Conservation (phyloP, 2,113 vertebrate genomes). For the Fukomys damarensis region DNA sequence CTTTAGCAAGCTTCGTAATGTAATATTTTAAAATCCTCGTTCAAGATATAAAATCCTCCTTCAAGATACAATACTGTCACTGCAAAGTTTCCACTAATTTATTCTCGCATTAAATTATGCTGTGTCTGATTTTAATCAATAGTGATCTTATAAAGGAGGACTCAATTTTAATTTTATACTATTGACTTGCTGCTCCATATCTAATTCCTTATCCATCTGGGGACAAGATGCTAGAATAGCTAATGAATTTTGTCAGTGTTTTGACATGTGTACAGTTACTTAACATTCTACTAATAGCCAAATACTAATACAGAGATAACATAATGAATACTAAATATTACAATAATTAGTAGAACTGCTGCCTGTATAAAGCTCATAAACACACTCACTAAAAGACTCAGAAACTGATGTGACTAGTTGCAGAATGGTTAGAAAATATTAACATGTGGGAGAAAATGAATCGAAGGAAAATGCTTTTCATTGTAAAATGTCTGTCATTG, state of each 20-base stretch:
- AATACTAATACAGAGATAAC: not conserved
- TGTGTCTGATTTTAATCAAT: not conserved
- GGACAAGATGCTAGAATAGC: not conserved
- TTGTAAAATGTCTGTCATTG: not conserved
- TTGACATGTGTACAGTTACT: not conserved
- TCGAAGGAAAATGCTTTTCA: not conserved
- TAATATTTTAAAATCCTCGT: not conserved
- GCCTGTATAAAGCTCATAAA: constrained; percentile 34
- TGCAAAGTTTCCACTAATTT: not conserved
- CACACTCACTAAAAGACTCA: not conserved
- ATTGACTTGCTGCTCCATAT: not conserved
- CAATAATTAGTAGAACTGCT: not conserved
- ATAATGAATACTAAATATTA: not conserved
- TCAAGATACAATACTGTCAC: not conserved
- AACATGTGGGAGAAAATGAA: not conserved
- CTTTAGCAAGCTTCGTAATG: not conserved
- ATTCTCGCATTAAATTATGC: not conserved
- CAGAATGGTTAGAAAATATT: not conserved
- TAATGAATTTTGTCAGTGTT: constrained; percentile 8
- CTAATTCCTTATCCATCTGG: not conserved
- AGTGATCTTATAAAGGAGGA: constrained; percentile 5
- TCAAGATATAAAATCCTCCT: not conserved
- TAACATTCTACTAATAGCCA: not conserved
- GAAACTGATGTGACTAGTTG: not conserved
- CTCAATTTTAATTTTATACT: constrained; percentile 20